Evolutionary conservation across 1,140 invertebrate species (phyloP).

Genomic region (Aphidius ervi): DNA sequence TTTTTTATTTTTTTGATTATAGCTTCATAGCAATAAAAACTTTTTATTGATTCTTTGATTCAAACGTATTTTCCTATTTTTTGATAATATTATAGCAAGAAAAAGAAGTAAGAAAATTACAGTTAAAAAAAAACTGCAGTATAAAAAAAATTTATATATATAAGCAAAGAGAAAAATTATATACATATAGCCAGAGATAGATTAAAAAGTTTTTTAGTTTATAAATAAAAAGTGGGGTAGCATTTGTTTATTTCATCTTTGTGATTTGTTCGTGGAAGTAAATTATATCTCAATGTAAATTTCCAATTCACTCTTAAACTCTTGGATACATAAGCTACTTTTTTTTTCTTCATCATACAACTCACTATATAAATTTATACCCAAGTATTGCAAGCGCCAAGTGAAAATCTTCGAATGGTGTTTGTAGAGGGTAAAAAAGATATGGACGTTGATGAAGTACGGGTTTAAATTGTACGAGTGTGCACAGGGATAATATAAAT

Average conservation of each 20-base stretch:
- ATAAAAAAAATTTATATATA: too few relatives aligned
- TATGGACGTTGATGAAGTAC: slow-evolving; percentile 10
- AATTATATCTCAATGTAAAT: slow-evolving; percentile 20
- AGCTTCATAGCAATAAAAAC: too few relatives aligned
- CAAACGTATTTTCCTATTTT: too few relatives aligned
- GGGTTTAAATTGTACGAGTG: slow-evolving; percentile 2
- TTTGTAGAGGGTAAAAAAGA: slow-evolving; percentile 27
- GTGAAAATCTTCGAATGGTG: slow-evolving; percentile 31
- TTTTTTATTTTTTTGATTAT: too few relatives aligned
- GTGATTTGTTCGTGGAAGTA: background rate
- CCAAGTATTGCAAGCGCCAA: slow-evolving; percentile 15
- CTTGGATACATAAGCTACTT: slow-evolving; percentile 1
- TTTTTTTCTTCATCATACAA: background rate
- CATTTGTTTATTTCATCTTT: too few relatives aligned
- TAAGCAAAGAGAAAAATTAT: background rate
- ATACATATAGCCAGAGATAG: slow-evolving; percentile 1
- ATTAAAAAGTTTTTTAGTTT: slow-evolving; percentile 20
- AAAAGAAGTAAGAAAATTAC: too few relatives aligned
- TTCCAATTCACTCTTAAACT: slow-evolving; percentile 12
- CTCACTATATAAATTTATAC: slow-evolving; percentile 1
- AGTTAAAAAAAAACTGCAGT: too few relatives aligned
- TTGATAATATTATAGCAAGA: too few relatives aligned
- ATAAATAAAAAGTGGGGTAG: background rate
- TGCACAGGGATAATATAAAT: slow-evolving; percentile 7
- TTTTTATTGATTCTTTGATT: too few relatives aligned